Evolutionary conservation across 2,888 invertebrate species (phyloP).

Genomic region (Leucophenga montana): DNA sequence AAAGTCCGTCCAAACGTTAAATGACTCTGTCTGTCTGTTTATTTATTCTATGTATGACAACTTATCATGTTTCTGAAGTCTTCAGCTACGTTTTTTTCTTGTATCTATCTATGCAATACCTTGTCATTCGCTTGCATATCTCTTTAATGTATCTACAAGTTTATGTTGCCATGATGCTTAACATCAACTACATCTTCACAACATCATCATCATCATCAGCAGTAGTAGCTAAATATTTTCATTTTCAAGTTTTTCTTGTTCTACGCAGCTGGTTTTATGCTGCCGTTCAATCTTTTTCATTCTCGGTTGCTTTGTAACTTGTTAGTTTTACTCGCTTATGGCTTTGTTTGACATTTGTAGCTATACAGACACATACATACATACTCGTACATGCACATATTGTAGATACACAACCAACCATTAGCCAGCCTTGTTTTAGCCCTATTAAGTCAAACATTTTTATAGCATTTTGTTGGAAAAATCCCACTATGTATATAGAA

Average conservation of each 20-base stretch:
- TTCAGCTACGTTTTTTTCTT: slow-evolving; percentile 25
- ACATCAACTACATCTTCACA: slow-evolving; percentile 32
- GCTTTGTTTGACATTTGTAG: slow-evolving; percentile 22
- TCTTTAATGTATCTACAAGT: slow-evolving; percentile 40
- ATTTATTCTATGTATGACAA: background rate
- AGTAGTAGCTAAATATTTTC: slow-evolving; percentile 60
- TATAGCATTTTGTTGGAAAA: slow-evolving; percentile 66
- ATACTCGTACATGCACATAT: background rate
- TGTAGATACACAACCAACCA: slow-evolving; percentile 14
- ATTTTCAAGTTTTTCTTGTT: slow-evolving; percentile 58
- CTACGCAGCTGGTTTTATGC: slow-evolving; percentile 40
- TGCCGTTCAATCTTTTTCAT: slow-evolving; percentile 9
- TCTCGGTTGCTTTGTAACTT: slow-evolving; percentile 51
- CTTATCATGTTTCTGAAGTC: slow-evolving; percentile 15
- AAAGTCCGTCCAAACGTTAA: background rate
- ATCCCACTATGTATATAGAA: slow-evolving; percentile 21
- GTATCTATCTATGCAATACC: slow-evolving; percentile 26
- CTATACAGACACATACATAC: slow-evolving; percentile 21
- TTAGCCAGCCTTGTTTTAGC: slow-evolving; percentile 54
- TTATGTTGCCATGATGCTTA: slow-evolving; percentile 63
- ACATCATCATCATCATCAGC: slow-evolving; percentile 3
- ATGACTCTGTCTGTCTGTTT: too few species aligned
- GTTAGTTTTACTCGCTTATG: slow-evolving; percentile 51
- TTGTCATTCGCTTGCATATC: slow-evolving; percentile 31
- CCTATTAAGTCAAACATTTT: slow-evolving; percentile 66